Evolutionary conservation across 64 coral and sea anemone species (phyloP).

Genomic region (Porites lutea): DNA sequence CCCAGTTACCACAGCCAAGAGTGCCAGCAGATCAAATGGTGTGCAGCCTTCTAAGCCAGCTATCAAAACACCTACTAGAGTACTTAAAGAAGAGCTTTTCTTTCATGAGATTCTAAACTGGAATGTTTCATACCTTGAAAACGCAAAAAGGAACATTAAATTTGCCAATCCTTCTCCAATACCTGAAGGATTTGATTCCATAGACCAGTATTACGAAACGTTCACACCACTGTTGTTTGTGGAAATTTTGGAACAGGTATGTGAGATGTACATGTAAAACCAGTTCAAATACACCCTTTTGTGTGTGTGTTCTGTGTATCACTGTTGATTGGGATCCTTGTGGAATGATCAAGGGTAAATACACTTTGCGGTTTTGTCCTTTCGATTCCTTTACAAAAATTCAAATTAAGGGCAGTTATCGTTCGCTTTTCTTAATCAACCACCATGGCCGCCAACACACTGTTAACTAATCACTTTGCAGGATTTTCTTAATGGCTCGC

Average conservation of each 20-base stretch:
- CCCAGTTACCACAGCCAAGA: background rate
- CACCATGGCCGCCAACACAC: too few species aligned
- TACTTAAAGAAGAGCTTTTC: constrained; percentile 15
- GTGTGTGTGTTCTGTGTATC: too few species aligned
- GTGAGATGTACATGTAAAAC: too few species aligned
- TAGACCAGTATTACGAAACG: constrained; percentile 32
- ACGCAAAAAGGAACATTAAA: background rate
- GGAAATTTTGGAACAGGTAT: constrained; percentile 67
- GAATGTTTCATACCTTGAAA: background rate
- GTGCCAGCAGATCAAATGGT: background rate
- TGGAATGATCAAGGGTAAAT: too few species aligned
- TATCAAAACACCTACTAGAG: background rate
- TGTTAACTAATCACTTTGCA: too few species aligned
- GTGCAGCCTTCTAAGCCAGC: background rate
- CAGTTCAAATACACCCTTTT: too few species aligned
- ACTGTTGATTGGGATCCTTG: too few species aligned
- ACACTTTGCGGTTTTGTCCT: too few species aligned
- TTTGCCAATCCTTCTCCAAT: background rate
- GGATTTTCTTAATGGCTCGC: too few species aligned
- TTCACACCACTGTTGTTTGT: constrained; percentile 39
- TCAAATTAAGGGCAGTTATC: too few species aligned
- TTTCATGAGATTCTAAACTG: constrained; percentile 33
- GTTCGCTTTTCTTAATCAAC: too few species aligned
- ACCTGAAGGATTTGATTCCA: constrained; percentile 41
- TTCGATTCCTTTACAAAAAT: too few species aligned